Evolutionary conservation across 2,113 vertebrate genomes (phyloP).

Genomic region (Pterophyllum scalare): DNA sequence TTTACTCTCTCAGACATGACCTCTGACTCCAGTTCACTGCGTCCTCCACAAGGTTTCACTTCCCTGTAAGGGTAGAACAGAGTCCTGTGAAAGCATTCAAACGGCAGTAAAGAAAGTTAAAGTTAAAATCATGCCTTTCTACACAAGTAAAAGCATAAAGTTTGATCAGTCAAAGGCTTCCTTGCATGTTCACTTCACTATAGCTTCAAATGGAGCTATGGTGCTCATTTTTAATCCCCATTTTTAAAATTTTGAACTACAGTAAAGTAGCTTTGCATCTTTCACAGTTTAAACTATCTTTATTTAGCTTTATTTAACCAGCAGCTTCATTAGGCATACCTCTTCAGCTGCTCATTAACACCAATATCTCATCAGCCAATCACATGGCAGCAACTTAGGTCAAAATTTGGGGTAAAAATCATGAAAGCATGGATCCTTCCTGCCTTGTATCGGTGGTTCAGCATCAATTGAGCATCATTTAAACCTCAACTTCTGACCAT

Average conservation of each 20-base stretch:
- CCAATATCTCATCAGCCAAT: not conserved
- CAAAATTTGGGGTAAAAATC: too few relatives aligned
- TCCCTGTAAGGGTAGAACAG: not conserved
- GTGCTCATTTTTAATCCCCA: not conserved
- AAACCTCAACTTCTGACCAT: too few relatives aligned
- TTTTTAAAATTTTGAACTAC: not conserved
- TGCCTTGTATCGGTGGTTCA: not conserved
- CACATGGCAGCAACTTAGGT: not conserved
- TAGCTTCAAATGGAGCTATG: not conserved
- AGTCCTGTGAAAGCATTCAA: not conserved
- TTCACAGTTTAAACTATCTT: not conserved
- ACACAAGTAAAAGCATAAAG: not conserved
- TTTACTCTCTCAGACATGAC: not conserved
- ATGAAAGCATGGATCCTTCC: too few relatives aligned
- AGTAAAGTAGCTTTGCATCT: not conserved
- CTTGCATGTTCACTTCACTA: not conserved
- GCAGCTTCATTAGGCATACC: too few relatives aligned
- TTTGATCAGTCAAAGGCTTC: not conserved
- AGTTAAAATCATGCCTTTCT: not conserved
- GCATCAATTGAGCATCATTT: not conserved
- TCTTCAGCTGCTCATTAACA: not conserved
- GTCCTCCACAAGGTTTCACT: not conserved
- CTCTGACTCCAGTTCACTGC: not conserved
- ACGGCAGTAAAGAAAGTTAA: not conserved
- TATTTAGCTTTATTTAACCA: not conserved